These are phyloP conservation scores for Lysiphlebus fabarum DNA, from an alignment of 1,140 invertebrate species.

Conservation along the genomic window DNA sequence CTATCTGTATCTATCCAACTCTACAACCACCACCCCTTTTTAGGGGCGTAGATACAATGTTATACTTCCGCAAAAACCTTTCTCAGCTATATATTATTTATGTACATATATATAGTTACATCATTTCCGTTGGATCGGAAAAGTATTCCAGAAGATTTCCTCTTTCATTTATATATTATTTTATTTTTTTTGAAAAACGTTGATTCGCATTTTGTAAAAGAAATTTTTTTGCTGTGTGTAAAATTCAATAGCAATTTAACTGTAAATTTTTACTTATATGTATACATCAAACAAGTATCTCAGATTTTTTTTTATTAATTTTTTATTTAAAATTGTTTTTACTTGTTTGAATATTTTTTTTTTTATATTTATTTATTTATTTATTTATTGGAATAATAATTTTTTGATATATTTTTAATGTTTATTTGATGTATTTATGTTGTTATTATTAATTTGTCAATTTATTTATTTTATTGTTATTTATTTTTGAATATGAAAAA, in stretches of 20 bases:
- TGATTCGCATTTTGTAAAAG: not conserved
- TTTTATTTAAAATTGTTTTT: not conserved
- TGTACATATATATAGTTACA: not conserved
- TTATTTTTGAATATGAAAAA: not conserved
- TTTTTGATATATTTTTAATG: no score
- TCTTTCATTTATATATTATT: constrained; percentile 7
- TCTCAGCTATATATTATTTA: no score
- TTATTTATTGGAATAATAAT: no score
- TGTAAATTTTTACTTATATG: constrained; percentile 12
- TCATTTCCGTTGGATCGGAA: constrained; percentile 20
- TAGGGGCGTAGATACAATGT: constrained; percentile 11
- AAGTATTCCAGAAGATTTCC: constrained; percentile 15
- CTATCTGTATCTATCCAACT: constrained; percentile 19
- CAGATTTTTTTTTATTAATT: constrained; percentile 8
- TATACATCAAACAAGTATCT: constrained; percentile 7
- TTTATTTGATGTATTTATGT: no score
- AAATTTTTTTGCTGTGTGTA: not conserved
- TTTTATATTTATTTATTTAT: no score
- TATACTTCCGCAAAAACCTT: constrained; percentile 5
- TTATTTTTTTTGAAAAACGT: not conserved
- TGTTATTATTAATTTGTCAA: no score
- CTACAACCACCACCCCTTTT: not conserved
- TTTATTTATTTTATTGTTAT: no score
- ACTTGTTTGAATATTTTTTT: no score
- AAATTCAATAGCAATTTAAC: constrained; percentile 8